Percentiles rank a stretch among this genome's conserved stretches.
Conservation (phyloP, 2,113 vertebrate species). For the Barbus barbus region DNA sequence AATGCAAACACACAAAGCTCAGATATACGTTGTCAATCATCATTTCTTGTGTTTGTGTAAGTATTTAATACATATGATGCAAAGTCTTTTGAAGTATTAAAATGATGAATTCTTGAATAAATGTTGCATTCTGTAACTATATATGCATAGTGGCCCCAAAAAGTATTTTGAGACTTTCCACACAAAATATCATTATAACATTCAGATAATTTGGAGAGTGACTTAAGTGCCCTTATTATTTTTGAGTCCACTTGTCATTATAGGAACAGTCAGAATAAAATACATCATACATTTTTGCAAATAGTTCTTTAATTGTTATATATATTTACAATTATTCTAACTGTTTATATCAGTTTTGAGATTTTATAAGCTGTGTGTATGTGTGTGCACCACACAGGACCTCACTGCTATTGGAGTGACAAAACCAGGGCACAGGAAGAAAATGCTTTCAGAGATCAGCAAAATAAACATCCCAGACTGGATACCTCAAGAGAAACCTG, state of each 20-base stretch:
- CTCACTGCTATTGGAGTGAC: conserved; percentile 95
- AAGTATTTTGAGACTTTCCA: neutral
- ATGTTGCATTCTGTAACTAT: too few relatives aligned
- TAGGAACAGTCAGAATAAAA: neutral
- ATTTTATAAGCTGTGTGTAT: neutral
- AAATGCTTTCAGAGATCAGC: conserved; percentile 92
- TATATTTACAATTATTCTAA: too few relatives aligned
- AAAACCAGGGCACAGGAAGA: conserved; percentile 97
- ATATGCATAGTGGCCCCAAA: neutral
- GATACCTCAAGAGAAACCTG: conserved; percentile 92
- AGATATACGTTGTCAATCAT: too few relatives aligned
- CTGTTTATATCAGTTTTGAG: too few relatives aligned
- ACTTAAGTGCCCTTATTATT: neutral
- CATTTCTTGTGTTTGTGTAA: too few relatives aligned
- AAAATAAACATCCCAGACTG: conserved; percentile 86
- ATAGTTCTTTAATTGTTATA: too few relatives aligned
- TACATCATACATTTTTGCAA: too few relatives aligned
- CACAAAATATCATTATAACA: neutral
- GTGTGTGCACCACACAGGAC: conserved; percentile 77
- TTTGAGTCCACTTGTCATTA: neutral
- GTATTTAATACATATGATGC: too few relatives aligned
- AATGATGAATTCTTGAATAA: too few relatives aligned
- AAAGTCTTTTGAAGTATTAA: too few relatives aligned
- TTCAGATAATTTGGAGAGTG: neutral
- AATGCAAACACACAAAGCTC: conserved; percentile 59